Evolutionary conservation across 92 coral and sea anemone species (phyloP), one percentile per base, ranked within the genome.

Genomic region (Metridium senile): DNA sequence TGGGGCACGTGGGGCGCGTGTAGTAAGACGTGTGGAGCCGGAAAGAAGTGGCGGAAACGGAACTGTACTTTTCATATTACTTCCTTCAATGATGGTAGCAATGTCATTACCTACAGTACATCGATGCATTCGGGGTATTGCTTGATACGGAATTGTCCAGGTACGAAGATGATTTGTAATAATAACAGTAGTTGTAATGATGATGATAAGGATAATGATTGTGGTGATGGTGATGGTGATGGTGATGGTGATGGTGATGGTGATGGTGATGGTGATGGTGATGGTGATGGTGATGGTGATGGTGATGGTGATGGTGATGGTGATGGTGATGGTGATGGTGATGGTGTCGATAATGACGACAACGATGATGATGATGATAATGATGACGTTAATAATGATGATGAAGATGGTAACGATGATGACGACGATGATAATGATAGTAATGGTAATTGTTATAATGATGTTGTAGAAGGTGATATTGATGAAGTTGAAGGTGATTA

Each of bases 11-110:
- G 69, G 69, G 17, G 43, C 21, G 39, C 39, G 23, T 70, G 57
- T 70, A 70, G 32, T 49, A 43, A 70, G 9, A 47, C 20, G 0
- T 70, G 75, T 18, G 75, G 75, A 6, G 75, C 34, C 0, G 75
- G 75, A 0, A 10, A 1, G 2, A 7, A 56, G 25, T 6, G 27
- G 0, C 17, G 62, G 25, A 23, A 1, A 19, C 17, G 26, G 61
- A 47, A 25, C 35, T 70, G 61, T 56, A 31, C 45, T 1, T 63
- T 63, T 19, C 28, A 63, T 63, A 9, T 28, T 11, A 28, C 9
- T n/a, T 43, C 58, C 22, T 10, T 27, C 0, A 29, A 13, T 3
- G 59, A 69, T 69, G 74, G 74, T 26, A 69, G 33, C 20, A 9
- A 9, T 27, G 39, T 26, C 21, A 51, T 28, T 13, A 47, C 20